phyloP scores from a whole-genome alignment of 2,113 vertebrate species.

The Petrocephalus microphthalmus region DNA sequence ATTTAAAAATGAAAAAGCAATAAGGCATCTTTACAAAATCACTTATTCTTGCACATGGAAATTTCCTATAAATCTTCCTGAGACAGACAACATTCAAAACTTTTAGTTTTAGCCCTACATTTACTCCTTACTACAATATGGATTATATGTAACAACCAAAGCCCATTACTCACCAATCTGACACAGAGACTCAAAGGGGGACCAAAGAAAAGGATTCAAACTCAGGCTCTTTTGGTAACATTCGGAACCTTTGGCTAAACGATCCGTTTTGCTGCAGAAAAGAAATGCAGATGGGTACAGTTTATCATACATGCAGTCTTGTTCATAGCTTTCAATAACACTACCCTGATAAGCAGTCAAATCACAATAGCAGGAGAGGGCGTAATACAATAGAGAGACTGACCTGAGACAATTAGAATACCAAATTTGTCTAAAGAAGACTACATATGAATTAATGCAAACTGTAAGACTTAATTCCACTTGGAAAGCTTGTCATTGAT shows the following conservation, averaged over 20 bases:
- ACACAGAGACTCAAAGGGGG: slow-evolving; percentile 93
- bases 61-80: background rate
- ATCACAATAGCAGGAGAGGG: background rate
- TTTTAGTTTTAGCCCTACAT: background rate
- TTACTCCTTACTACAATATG: background rate
- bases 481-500: background rate
- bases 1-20: background rate
- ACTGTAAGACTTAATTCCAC: background rate
- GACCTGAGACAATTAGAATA: background rate
- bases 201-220: slow-evolving; percentile 98
- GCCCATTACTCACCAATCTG: slow-evolving; percentile 77
- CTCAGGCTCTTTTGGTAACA: slow-evolving; percentile 98
- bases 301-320: background rate
- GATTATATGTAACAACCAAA: background rate
- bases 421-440: background rate
- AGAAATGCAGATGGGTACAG: background rate
- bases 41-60: background rate
- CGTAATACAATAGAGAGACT: background rate
- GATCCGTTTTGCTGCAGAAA: slow-evolving; percentile 76
- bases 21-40: background rate
- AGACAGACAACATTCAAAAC: background rate
- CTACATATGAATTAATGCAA: background rate
- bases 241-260: slow-evolving; percentile 92
- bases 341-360: background rate
- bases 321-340: background rate